Base-by-base conservation (phyloP, 2,888 invertebrate species). In the Gymnocheta viridis region DNA sequence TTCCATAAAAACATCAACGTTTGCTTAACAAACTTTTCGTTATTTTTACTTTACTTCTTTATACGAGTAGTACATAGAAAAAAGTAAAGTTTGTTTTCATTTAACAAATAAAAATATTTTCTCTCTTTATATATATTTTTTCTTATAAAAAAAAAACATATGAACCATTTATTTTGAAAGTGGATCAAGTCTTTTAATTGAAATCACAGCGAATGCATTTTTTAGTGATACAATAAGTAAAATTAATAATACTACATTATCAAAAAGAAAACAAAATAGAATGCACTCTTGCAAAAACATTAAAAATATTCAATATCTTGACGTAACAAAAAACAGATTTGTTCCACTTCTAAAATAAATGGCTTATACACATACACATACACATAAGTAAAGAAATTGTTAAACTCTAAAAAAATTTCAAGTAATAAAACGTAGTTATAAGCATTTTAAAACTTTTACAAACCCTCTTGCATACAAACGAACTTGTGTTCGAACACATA, bases 41-140 rank as follows among this genome's bases (percentile, higher is more conserved):
- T 12, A 0, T 6, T 22, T 49, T 60, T 41, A 24, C 2, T 32
- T 70, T 56, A 19, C 14, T 47, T 7, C 14, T 4, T 5, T 3
- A n/a, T 27, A 54, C 24, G 14, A 24, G 7, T 27, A 24, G 7
- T 27, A 12, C 4, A 49, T 4, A 35, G 27, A 7, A 41, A 24
- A 35, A 49, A n/a, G 19, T 10, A 35, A 58, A 70, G 70, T 60
- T 54, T 69, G 7, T 14, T 54, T 72, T 49, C 22, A 72, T 47
- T 72, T 49, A 60, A 60, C 60, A 47, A 44, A 60, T 35, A 32
- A 35, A 60, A 72, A 72, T 49, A 12, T 32, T 47, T 72, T 60
- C 22, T 60, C 29, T 49, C 7, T 24, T 27, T 67, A 9, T 24
- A 17, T 47, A 6, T 0, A 22, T 0, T 19, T 22, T 29, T n/a